These are phyloP conservation scores for Hyperoplus immaculatus DNA, from an alignment of 2,797 vertebrate genomes.

Conservation along the genomic window DNA sequence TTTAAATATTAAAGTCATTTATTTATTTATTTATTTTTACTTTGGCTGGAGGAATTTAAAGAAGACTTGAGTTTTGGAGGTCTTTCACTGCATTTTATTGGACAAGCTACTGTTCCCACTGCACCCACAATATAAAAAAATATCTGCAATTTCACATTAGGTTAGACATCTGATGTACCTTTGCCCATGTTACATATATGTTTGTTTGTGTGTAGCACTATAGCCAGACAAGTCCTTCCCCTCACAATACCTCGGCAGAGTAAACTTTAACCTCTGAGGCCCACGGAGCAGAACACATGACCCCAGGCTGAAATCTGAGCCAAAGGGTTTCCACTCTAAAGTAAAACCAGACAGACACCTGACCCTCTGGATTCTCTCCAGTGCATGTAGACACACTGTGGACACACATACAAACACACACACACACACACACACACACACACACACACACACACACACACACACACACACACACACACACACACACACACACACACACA, in stretches of 20 bases:
- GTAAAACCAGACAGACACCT: constrained; percentile 75
- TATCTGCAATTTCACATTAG: background rate
- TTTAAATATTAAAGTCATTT: background rate
- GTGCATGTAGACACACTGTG: constrained; percentile 1
- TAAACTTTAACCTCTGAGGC: constrained; percentile 77
- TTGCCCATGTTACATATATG: background rate
- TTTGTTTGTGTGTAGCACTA: background rate
- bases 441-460: constrained; percentile 19
- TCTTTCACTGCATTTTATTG: background rate
- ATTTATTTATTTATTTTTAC: background rate
- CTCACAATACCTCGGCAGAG: constrained; percentile 56
- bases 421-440: constrained; percentile 21
- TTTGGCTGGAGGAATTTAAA: background rate
- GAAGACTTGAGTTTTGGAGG: background rate
- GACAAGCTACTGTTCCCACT: background rate
- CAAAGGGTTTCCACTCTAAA: constrained; percentile 70
- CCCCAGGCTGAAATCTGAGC: constrained; percentile 75
- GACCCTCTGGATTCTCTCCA: constrained; percentile 38
- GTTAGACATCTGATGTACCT: background rate
- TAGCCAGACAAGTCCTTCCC: constrained; percentile 35
- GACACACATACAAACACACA: constrained; percentile 5
- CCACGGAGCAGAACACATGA: constrained; percentile 49
- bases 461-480: background rate
- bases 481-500: constrained; percentile 25
- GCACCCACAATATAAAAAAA: background rate